phyloP scores from a whole-genome alignment of 2,113 vertebrate genomes.

The Embiotoca jacksoni region DNA sequence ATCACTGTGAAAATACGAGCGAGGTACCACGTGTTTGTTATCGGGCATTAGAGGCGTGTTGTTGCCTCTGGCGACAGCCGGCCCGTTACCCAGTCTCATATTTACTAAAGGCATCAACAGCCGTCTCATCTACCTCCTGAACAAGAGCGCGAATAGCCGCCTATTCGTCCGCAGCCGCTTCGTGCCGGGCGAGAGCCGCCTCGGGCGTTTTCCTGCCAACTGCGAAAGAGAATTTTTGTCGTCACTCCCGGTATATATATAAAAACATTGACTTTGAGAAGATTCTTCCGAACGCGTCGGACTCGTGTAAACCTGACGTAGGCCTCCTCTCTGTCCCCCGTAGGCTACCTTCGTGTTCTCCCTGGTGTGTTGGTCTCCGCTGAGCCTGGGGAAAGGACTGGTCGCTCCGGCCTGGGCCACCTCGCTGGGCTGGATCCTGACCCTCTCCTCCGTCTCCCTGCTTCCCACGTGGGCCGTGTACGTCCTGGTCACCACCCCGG shows the following conservation, averaged over 20 bases:
- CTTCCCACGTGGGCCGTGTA: slow-evolving; percentile 81
- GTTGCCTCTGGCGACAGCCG: neutral
- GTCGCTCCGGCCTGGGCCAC: slow-evolving; percentile 77
- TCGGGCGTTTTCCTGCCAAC: neutral
- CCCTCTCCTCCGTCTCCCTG: slow-evolving; percentile 80
- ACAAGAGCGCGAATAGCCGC: too few relatives aligned
- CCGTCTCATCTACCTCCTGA: neutral
- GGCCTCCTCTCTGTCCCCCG: neutral
- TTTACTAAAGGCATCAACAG: neutral
- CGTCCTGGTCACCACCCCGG: slow-evolving; percentile 66
- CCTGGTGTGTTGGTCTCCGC: slow-evolving; percentile 77
- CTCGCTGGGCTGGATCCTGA: slow-evolving; percentile 76
- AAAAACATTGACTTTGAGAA: too few relatives aligned
- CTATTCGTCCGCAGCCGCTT: too few relatives aligned
- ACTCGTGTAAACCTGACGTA: neutral
- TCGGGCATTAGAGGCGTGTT: neutral
- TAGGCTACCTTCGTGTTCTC: slow-evolving; percentile 83
- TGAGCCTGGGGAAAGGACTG: slow-evolving; percentile 73
- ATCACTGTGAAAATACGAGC: neutral
- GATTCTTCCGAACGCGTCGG: too few relatives aligned
- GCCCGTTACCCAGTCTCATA: too few relatives aligned
- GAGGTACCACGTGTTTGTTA: neutral
- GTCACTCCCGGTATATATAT: too few relatives aligned
- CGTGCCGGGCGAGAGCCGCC: too few relatives aligned
- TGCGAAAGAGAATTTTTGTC: slow-evolving; percentile 5